Base-by-base conservation (phyloP, 2,888 invertebrate genomes). In the Xanthia togata region DNA sequence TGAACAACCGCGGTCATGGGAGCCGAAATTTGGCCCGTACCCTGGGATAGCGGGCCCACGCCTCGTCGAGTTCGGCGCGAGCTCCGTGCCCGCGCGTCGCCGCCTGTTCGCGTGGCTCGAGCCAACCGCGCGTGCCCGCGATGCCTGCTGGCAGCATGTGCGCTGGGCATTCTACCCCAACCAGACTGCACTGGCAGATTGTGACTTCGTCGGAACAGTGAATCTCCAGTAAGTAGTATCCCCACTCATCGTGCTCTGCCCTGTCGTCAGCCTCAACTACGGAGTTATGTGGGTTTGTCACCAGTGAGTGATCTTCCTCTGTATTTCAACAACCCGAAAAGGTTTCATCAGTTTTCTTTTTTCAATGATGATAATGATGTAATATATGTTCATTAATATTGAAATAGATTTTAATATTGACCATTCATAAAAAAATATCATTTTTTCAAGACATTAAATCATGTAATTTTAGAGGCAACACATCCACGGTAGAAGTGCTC, bases 41-140 rank as follows among this genome's bases (percentile, higher is more conserved):
- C 5, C 62, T 12, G 76, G 84, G 14, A 47, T 86, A 31, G 87
- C 75, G n/a, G 84, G 84, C 23, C 64, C 79, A 12, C 79, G 84
- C 20, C 79, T 84, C 20, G 6, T 0, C 6, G 83, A 78, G 50
- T 41, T 75, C 20, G 86, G 83, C 12, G 14, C 4, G 11, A 83
- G 83, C 67, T 0, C 59, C 64, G 79, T 83, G 44, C 23, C 86
- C 0, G 83, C 70, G 44, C 79, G 83, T 1, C 60, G 78, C 67
- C 83, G 78, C 44, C 35, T 86, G 38, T 65, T 60, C 64, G 83
- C 74, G 44, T 26, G 74, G 50, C 63, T 73, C 17, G 9, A 47
- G n/a, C 31, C 26, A 12, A 11, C 2, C n/a, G 70, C 55, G 41
- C 82, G 62, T 4, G 0, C 0, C 0, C 12, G 0, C 3, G 0